phyloP scores from a whole-genome alignment of 2,888 invertebrate species.

The Charanyca ferruginea region DNA sequence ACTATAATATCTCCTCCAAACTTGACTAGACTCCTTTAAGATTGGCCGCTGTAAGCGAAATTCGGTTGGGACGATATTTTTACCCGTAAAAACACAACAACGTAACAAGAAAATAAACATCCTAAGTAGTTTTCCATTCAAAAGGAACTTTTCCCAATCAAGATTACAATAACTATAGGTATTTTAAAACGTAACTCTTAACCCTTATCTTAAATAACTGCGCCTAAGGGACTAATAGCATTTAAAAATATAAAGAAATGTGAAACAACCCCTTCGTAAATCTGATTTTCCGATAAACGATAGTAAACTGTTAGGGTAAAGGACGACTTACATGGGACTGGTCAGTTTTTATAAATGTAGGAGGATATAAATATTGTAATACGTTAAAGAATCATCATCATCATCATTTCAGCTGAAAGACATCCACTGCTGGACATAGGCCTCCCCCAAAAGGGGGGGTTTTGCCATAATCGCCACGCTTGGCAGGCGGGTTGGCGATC shows the following conservation, averaged over 20 bases:
- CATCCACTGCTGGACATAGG: no score
- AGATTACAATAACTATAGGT: constrained; percentile 29
- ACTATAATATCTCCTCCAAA: no score
- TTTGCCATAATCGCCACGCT: no score
- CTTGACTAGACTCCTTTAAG: no score
- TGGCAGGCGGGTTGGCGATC: no score
- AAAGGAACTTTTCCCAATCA: constrained; percentile 25
- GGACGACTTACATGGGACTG: constrained; percentile 62
- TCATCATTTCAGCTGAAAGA: no score
- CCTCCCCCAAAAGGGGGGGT: no score
- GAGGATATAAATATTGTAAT: no score
- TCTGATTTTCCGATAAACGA: constrained; percentile 82
- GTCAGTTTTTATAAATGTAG: background rate
- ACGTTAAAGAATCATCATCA: no score
- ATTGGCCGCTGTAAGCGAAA: no score
- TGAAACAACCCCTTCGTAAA: constrained; percentile 77
- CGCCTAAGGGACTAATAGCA: constrained; percentile 85
- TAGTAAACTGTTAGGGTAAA: constrained; percentile 74
- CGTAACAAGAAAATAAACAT: background rate
- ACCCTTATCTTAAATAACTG: constrained; percentile 78
- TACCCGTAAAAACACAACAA: no score
- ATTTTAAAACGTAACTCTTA: constrained; percentile 60
- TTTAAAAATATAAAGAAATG: constrained; percentile 85
- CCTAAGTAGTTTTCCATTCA: background rate
- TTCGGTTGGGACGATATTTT: no score